Evolutionary conservation across 2,113 vertebrate genomes (phyloP).

Genomic region (Silurus asotus): DNA sequence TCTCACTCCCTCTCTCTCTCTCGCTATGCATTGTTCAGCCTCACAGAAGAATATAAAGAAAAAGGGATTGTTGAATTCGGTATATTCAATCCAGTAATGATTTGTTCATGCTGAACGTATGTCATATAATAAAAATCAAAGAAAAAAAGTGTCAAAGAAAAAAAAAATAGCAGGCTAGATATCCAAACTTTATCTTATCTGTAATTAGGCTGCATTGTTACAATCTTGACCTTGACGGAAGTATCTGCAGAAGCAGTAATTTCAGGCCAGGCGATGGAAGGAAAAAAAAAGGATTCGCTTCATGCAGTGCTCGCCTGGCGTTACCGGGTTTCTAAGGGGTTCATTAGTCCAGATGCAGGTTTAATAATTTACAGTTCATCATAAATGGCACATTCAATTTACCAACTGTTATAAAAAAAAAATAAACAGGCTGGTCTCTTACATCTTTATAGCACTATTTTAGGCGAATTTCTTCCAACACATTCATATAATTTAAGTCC

Average conservation of each 20-base stretch:
- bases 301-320: neutral
- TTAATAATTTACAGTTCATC: constrained; percentile 27
- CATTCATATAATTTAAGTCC: neutral
- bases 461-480: neutral
- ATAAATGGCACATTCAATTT: neutral
- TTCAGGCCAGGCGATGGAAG: neutral
- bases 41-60: neutral
- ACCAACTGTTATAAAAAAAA: constrained; percentile 25
- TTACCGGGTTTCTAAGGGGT: neutral
- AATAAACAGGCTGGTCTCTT: neutral
- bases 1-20: neutral
- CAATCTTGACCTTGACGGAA: neutral
- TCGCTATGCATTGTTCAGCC: neutral
- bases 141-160: neutral
- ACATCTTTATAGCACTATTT: constrained; percentile 27
- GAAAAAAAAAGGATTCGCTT: neutral
- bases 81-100: neutral
- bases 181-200: neutral
- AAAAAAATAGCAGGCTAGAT: neutral
- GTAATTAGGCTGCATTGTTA: neutral
- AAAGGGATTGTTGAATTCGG: neutral
- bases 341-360: constrained; percentile 23
- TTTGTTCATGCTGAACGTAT: neutral
- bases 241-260: neutral
- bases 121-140: neutral